These are phyloP conservation scores for Oegoconia quadripuncta DNA, from an alignment of 2,888 invertebrate species.

Conservation along the genomic window DNA sequence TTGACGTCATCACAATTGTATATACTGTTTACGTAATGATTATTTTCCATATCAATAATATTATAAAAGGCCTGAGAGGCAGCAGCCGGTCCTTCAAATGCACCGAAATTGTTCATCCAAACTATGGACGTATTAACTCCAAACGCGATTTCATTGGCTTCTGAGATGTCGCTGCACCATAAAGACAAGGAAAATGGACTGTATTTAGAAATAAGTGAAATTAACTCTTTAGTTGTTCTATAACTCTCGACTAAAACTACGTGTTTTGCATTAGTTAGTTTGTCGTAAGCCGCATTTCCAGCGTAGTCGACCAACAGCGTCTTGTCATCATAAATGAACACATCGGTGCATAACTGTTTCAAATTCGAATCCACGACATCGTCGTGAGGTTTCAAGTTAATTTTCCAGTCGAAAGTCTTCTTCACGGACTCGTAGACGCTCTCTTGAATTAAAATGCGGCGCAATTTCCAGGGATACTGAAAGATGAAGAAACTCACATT, in stretches of 20 bases:
- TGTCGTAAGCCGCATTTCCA: constrained; percentile 1
- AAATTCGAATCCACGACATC: background rate
- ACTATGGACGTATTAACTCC: constrained; percentile 23
- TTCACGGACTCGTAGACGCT: constrained; percentile 38
- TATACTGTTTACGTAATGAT: too few species aligned
- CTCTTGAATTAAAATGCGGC: constrained; percentile 47
- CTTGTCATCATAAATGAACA: constrained; percentile 21
- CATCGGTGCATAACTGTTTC: constrained; percentile 14
- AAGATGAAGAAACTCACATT: constrained; percentile 15
- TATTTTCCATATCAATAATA: background rate
- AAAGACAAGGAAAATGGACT: constrained; percentile 35
- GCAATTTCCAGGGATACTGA: constrained; percentile 44
- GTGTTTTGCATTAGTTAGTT: background rate
- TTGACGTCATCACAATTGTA: too few species aligned
- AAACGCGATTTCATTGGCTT: constrained; percentile 44
- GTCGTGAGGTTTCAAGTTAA: constrained; percentile 14
- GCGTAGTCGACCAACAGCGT: constrained; percentile 29
- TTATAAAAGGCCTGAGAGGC: constrained; percentile 13
- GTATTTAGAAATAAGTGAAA: constrained; percentile 29
- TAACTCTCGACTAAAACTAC: constrained; percentile 39
- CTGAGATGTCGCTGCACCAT: constrained; percentile 44
- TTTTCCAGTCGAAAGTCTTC: constrained; percentile 34
- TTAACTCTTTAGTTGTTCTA: constrained; percentile 48
- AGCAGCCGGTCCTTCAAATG: constrained; percentile 35
- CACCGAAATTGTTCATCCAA: constrained; percentile 47